phyloP scores from a whole-genome alignment of 2,888 invertebrate genomes.

The Adelphocoris suturalis region DNA sequence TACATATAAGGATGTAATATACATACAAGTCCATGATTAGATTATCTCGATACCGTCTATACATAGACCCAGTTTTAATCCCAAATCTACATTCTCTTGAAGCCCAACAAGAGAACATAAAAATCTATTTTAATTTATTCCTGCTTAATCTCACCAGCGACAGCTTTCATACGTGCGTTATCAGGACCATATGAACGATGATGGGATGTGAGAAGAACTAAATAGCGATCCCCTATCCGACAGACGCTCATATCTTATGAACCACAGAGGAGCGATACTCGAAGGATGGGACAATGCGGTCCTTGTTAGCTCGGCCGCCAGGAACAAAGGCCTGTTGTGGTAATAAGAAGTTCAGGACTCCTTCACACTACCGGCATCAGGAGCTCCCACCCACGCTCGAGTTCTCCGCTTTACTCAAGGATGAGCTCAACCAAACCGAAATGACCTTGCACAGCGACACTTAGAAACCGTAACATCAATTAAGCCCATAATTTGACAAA shows the following conservation, averaged over 20 bases:
- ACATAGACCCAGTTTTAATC: no score
- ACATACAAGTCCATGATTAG: no score
- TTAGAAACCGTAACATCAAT: no score
- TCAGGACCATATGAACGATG: neutral
- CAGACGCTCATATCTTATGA: neutral
- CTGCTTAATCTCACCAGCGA: neutral
- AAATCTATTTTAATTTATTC: no score
- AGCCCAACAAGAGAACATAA: no score
- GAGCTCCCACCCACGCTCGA: neutral
- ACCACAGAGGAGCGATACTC: neutral
- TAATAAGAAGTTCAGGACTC: constrained; percentile 11
- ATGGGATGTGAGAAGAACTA: neutral
- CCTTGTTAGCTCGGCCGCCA: neutral
- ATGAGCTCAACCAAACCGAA: neutral
- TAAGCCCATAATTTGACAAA: no score
- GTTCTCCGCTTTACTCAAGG: neutral
- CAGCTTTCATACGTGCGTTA: neutral
- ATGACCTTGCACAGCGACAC: neutral
- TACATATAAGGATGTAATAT: no score
- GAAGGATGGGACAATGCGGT: constrained; percentile 23
- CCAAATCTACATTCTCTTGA: no score
- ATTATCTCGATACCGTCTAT: no score
- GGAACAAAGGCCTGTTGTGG: constrained; percentile 37
- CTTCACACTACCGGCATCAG: neutral
- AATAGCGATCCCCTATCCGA: neutral